These are phyloP conservation scores for Metallyticus violacea DNA, from an alignment of 2,888 invertebrate species.

Conservation along the genomic window DNA sequence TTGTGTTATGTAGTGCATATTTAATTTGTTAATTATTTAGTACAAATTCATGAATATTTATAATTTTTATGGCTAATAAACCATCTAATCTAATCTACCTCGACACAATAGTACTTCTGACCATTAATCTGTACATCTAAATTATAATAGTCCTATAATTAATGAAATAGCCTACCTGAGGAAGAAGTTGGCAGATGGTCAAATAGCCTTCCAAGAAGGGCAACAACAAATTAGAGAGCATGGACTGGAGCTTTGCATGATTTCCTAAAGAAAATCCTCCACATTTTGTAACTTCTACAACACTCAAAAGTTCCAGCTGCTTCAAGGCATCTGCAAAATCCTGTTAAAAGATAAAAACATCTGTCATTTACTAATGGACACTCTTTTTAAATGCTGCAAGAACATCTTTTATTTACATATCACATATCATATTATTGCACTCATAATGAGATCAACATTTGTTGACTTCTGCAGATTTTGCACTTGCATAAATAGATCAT, in stretches of 20 bases:
- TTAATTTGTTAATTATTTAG: no score
- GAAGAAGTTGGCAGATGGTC: slow-evolving; percentile 49
- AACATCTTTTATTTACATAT: no score
- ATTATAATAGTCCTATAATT: neutral
- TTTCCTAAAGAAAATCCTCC: slow-evolving; percentile 45
- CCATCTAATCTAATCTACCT: no score
- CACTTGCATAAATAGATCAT: no score
- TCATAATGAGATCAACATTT: no score
- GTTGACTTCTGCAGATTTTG: no score
- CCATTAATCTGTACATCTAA: no score
- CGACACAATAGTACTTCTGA: no score
- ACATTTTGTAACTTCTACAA: slow-evolving; percentile 40
- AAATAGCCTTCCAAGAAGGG: slow-evolving; percentile 63
- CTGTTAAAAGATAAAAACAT: slow-evolving; percentile 40
- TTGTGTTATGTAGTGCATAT: no score
- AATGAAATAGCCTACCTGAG: slow-evolving; percentile 48
- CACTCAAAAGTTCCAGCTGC: slow-evolving; percentile 41
- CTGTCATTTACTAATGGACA: neutral
- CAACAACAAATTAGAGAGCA: slow-evolving; percentile 60
- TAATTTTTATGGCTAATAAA: no score
- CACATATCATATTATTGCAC: neutral
- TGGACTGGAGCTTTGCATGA: slow-evolving; percentile 50
- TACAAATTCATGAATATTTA: no score
- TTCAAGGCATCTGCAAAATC: slow-evolving; percentile 50
- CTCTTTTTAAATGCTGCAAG: neutral